Conservation (phyloP, 1,140 invertebrate species). For the Neodiprion pinetum region DNA sequence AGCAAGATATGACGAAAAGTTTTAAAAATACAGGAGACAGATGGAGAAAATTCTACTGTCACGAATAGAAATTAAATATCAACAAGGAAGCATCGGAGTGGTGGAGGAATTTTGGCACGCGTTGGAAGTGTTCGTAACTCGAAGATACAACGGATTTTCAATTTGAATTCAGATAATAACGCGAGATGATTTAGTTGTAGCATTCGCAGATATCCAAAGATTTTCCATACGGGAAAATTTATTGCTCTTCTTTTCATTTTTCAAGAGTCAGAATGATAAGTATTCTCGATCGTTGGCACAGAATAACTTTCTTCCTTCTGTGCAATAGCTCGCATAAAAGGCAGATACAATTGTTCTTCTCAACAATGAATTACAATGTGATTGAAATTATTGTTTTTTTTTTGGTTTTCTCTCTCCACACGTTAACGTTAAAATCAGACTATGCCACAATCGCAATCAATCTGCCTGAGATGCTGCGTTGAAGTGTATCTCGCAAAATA, state of each 20-base stretch:
- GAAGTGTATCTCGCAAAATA: background rate
- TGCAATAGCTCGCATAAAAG: too few relatives aligned
- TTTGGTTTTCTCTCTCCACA: too few relatives aligned
- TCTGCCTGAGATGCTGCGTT: too few relatives aligned
- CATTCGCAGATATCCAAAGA: background rate
- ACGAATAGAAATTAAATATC: background rate
- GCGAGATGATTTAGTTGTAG: background rate
- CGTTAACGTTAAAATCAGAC: too few relatives aligned
- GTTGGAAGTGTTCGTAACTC: conserved; percentile 45
- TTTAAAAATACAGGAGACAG: background rate
- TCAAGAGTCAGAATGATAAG: background rate
- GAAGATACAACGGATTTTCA: conserved; percentile 27
- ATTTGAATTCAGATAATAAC: background rate
- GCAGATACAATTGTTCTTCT: too few relatives aligned
- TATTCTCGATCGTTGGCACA: too few relatives aligned
- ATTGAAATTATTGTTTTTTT: too few relatives aligned
- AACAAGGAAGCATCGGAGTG: conserved; percentile 26
- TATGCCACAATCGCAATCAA: too few relatives aligned
- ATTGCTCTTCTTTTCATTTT: conserved; percentile 5
- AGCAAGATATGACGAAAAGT: background rate
- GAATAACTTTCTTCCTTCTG: too few relatives aligned
- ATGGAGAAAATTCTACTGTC: background rate
- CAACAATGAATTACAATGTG: too few relatives aligned
- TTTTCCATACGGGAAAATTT: background rate
- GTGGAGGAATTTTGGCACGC: conserved; percentile 43